Evolutionary conservation across 2,113 vertebrate genomes (phyloP), one percentile per base, ranked within the genome.

Genomic region (Rhombomys opimus): DNA sequence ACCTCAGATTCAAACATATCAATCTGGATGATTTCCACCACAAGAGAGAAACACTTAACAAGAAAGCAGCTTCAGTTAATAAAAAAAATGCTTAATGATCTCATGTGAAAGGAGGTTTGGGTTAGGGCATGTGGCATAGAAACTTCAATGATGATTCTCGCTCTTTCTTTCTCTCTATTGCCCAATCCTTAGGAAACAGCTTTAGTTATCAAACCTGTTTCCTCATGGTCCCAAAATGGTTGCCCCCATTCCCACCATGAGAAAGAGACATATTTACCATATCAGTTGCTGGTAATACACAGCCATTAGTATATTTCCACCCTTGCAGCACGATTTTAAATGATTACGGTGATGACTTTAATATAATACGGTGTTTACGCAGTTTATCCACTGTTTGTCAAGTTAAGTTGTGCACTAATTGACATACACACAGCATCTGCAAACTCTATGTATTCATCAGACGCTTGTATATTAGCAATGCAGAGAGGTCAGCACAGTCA

Each of bases 361-460:
- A n/a, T 46, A 78, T 87, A 77, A 78, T 22, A 92, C 87, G 22
- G 92, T 10, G 70, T 80, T 90, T 63, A 23, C 46, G 91, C 46
- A 94, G 72, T 5, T 63, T 54, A 73, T 84, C 22, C 41, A 46
- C 23, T 78, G 73, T 95, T 90, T 94, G 61, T 67, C 54, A 30
- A 61, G 68, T 85, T 85, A 95, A 85, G 5, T 54, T 70, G 84
- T 18, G 3, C 67, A 73, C 75, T 91, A 92, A 12, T 76, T 97
- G 78, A 10, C 10, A 88, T 70, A 85, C 38, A 87, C 63, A 88
- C 80, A 89, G 59, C 73, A 7, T 97, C 72, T 91, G 63, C 35
- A 89, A 96, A 93, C 88, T 91, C n/a, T 5, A 91, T 46, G 68
- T 68, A 38, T 87, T 93, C 89, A 89, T 92, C 25, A 94, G 9